phyloP scores from a whole-genome alignment of 2,797 vertebrate genomes.

The Halcyon smyrnensis region DNA sequence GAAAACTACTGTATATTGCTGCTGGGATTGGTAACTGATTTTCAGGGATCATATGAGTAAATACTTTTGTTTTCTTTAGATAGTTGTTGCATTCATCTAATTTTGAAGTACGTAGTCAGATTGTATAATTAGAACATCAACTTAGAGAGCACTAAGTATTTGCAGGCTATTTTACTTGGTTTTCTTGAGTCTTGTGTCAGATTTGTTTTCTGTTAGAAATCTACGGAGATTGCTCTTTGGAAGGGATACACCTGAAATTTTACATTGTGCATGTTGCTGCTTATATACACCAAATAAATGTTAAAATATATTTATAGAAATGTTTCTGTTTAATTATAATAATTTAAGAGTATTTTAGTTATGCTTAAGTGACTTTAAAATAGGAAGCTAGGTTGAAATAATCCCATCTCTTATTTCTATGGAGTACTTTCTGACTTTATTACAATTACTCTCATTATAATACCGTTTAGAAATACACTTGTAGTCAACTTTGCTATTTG shows the following conservation, averaged over 20 bases:
- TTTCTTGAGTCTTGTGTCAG: neutral
- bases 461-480: neutral
- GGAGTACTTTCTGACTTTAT: neutral
- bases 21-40: neutral
- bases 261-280: neutral
- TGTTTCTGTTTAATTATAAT: neutral
- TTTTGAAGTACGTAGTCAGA: neutral
- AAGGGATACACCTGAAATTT: neutral
- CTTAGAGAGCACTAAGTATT: too few relatives aligned
- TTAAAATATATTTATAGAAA: neutral
- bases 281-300: neutral
- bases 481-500: neutral
- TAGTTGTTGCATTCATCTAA: neutral
- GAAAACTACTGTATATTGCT: neutral
- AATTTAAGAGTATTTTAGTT: neutral
- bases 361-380: neutral
- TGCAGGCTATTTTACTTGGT: neutral
- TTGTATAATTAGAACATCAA: neutral
- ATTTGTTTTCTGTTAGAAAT: neutral
- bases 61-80: neutral
- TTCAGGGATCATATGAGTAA: neutral
- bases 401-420: neutral
- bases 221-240: neutral
- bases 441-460: neutral
- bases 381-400: neutral